Base-by-base conservation (phyloP, 1,140 invertebrate species). In the Aleiodes sp. region DNA sequence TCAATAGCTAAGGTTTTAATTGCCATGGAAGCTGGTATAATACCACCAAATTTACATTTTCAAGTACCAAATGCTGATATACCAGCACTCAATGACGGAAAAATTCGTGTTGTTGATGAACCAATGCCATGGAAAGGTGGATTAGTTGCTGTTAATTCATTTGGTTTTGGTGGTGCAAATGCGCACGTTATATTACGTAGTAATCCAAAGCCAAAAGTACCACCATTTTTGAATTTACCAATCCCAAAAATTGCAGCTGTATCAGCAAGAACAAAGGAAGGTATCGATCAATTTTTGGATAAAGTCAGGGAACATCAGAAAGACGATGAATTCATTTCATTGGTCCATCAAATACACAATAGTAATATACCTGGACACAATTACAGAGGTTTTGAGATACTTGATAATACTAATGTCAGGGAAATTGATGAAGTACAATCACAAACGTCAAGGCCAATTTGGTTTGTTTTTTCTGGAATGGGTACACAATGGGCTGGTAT, bases 111-210 rank as follows among this genome's bases (percentile, higher is more conserved):
- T 28, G 94, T 99, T 2, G 89, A 92, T 72, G 89, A 92, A 79
- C 90, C 92, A 67, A 91, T 89, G 46, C 89, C 90, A 12, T 97
- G 94, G 92, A 91, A 93, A 33, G 95, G 96, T 14, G 94, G 95
- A 10, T 86, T 95, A 21, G 91, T 95, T 33, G 97, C 91, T 4
- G 78, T 99, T 1, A 99, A 98, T 84, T 98, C 96, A 2, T 99
- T 99, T 84, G 98, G 98, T 16, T 99, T 99, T 87, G 98, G 98
- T 65, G 98, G 98, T 57, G 95, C 96, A 21, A 99, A 99, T 87
- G 96, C 94, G 12, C 97, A 99, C 84, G 85, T 96, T 0, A 87
- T 99, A 62, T 85, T 99, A 0, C 91, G 92, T 76, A 93, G 93
- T 0, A 93, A 94, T 79, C 89, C 90, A 0, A 93, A 93, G 78